Evolutionary conservation across 2,888 invertebrate genomes (phyloP).

Genomic region (Parnassius glacialis): DNA sequence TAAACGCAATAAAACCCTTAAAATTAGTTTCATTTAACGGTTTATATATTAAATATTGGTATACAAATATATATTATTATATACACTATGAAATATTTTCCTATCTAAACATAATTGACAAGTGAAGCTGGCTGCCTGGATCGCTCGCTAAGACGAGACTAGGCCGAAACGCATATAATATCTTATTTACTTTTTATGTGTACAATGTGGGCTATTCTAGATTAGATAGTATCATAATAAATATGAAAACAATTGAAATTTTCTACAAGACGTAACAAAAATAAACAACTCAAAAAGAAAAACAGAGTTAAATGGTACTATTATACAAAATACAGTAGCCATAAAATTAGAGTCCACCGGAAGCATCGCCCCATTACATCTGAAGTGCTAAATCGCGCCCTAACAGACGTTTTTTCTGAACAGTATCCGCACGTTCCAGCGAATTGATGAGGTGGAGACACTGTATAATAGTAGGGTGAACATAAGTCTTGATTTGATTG

Average conservation of each 20-base stretch:
- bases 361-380: slow-evolving; percentile 60
- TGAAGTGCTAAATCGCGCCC: slow-evolving; percentile 58
- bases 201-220: no score
- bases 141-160: no score
- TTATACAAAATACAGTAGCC: slow-evolving; percentile 35
- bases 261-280: neutral
- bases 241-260: slow-evolving; percentile 8
- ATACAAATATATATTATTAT: no score
- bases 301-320: slow-evolving; percentile 11
- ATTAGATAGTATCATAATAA: no score
- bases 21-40: no score
- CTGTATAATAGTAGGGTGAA: slow-evolving; percentile 40
- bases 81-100: no score
- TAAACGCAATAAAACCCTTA: no score
- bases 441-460: slow-evolving; percentile 65
- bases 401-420: slow-evolving; percentile 51
- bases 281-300: slow-evolving; percentile 1
- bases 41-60: no score
- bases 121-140: no score
- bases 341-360: slow-evolving; percentile 48
- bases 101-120: no score
- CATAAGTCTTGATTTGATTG: slow-evolving; percentile 32
- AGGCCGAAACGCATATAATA: no score
- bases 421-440: slow-evolving; percentile 46
- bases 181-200: no score